Conservation (phyloP, 2,888 invertebrate species). For the Patella depressa region DNA sequence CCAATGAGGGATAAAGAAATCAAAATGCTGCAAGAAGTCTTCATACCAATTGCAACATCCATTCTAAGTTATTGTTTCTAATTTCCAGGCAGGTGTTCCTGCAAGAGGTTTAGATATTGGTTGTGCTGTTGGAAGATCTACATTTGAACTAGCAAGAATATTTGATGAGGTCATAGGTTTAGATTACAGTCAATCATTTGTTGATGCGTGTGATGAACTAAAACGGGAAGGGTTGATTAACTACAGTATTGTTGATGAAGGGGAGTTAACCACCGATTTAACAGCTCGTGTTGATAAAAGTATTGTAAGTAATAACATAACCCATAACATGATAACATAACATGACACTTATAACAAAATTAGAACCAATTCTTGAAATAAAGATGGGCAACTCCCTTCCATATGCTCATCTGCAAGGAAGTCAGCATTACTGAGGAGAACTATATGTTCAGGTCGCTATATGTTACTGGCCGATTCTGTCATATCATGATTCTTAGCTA, state of each 20-base stretch:
- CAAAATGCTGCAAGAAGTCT: too few relatives aligned
- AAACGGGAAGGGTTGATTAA: slow-evolving; percentile 51
- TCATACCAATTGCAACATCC: too few relatives aligned
- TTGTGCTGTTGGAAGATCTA: slow-evolving; percentile 70
- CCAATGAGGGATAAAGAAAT: too few relatives aligned
- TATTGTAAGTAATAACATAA: slow-evolving; percentile 51
- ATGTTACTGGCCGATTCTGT: too few relatives aligned
- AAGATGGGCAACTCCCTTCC: too few relatives aligned
- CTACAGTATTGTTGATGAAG: slow-evolving; percentile 63
- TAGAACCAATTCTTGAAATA: too few relatives aligned
- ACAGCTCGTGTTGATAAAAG: slow-evolving; percentile 51
- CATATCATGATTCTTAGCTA: too few relatives aligned
- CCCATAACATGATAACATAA: too few relatives aligned
- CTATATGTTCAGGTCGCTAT: too few relatives aligned
- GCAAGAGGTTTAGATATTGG: slow-evolving; percentile 68
- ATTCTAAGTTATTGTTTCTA: too few relatives aligned
- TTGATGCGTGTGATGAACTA: slow-evolving; percentile 63
- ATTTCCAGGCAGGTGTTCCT: slow-evolving; percentile 40
- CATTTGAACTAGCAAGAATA: slow-evolving; percentile 63
- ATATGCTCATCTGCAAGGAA: background rate
- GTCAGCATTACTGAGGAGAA: too few relatives aligned
- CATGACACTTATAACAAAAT: too few relatives aligned
- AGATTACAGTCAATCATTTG: slow-evolving; percentile 68
- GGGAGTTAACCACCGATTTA: slow-evolving; percentile 58
- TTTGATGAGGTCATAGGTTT: slow-evolving; percentile 67